phyloP scores from a whole-genome alignment of 2,113 vertebrate species.

The Ibidorhyncha struthersii region DNA sequence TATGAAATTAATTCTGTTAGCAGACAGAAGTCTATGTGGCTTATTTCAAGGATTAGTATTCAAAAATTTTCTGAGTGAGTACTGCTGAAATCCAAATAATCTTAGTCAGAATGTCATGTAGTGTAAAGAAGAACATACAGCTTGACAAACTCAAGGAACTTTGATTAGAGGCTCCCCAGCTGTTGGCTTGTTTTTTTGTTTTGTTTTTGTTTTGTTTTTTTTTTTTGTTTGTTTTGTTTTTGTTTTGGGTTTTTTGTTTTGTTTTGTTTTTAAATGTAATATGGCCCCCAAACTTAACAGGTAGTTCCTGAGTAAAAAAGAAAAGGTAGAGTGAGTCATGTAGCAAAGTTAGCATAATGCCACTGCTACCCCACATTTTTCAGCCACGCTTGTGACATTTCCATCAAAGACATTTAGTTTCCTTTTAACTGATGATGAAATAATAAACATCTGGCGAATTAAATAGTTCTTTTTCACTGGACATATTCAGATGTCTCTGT shows the following conservation, averaged over 20 bases:
- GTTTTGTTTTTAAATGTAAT: too few species aligned
- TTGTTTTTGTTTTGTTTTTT: not conserved
- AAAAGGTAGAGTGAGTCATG: not conserved
- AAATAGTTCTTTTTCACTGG: not conserved
- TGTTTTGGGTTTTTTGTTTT: too few species aligned
- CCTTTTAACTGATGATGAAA: not conserved
- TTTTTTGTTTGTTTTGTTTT: too few species aligned
- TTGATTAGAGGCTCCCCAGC: fast-evolving
- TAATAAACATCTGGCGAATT: not conserved
- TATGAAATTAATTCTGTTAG: not conserved
- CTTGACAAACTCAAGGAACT: not conserved
- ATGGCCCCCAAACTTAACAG: not conserved
- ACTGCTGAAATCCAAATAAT: not conserved
- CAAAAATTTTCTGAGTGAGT: not conserved
- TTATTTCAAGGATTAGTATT: not conserved
- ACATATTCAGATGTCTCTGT: not conserved
- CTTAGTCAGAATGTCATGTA: not conserved
- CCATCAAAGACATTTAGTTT: not conserved
- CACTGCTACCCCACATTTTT: not conserved
- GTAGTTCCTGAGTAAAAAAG: not conserved
- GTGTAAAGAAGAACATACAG: not conserved
- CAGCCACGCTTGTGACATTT: not conserved
- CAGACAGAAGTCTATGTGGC: not conserved
- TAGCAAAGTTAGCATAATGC: not conserved
- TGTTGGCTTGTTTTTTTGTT: not conserved